These are phyloP conservation scores for Euglossa dilemma DNA, from an alignment of 1,140 invertebrate species.

Conservation along the genomic window DNA sequence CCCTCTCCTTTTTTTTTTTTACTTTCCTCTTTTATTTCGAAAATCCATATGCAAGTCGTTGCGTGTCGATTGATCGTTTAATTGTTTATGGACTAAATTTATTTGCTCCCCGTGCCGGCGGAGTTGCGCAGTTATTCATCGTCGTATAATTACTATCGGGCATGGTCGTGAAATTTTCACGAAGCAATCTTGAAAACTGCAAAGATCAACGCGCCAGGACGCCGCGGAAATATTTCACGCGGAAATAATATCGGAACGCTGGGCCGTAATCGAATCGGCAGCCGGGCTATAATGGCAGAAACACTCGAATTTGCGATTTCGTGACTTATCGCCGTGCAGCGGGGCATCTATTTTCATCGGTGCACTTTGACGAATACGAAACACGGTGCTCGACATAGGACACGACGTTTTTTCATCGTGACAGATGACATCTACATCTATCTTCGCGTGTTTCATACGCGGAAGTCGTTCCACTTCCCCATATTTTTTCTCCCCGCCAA, in stretches of 20 bases:
- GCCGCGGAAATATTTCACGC: background rate
- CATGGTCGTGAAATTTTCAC: background rate
- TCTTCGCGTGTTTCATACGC: slow-evolving; percentile 33
- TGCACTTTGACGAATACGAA: slow-evolving; percentile 59
- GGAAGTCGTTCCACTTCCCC: slow-evolving; percentile 23
- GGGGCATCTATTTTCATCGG: slow-evolving; percentile 54
- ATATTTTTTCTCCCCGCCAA: slow-evolving; percentile 21
- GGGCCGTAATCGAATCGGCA: background rate
- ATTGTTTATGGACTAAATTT: slow-evolving; percentile 23
- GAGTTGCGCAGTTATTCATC: background rate
- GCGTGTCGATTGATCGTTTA: slow-evolving; percentile 34
- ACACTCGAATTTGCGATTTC: background rate
- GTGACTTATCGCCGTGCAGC: slow-evolving; percentile 24
- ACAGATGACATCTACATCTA: slow-evolving; percentile 63
- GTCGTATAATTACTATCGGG: background rate
- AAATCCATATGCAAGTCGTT: slow-evolving; percentile 20
- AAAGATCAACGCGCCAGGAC: no score
- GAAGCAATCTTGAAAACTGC: background rate
- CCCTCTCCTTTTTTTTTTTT: background rate
- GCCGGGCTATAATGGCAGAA: background rate
- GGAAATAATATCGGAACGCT: background rate
- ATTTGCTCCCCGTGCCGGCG: background rate
- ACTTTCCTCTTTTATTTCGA: background rate
- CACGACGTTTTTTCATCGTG: slow-evolving; percentile 59
- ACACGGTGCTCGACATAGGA: slow-evolving; percentile 51